Evolutionary conservation across 2,797 vertebrate species (phyloP), one percentile per base, ranked within the genome.

Genomic region (Manis javanica): DNA sequence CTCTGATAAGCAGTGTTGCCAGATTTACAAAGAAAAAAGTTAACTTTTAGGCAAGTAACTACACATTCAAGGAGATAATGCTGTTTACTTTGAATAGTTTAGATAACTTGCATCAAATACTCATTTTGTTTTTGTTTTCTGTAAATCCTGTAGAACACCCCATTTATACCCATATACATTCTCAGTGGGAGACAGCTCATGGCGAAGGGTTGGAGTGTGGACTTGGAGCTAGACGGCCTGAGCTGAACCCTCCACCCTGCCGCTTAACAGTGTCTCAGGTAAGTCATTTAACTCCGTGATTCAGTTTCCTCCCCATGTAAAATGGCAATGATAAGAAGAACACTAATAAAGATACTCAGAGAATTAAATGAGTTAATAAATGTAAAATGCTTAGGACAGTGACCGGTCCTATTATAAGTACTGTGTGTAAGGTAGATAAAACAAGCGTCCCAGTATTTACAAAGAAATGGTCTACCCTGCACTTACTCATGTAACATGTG

Each of bases 21-120:
- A 91, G 68, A 66, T 87, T 96, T 89, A 93, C 24, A 69, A 16
- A 82, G 84, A 46, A 75, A 87, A 90, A 90, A 57, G 68, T 42
- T 37, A 81, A 51, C 24, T 83, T 92, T 85, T 53, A 78, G 77
- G 59, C 39, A 93, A 94, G 72, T 83, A 71, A 24, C 53, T 75
- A 51, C n/a, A 88, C 1, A 34, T 55, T 87, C 26, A 66, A 59
- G 53, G 53, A 72, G 55, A 29, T 51, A 46, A 61, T 18, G 68
- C 46, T 88, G 3, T 69, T 94, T 24, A 71, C 42, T 69, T 59
- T 42, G 78, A 94, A 69, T 37, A 69, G n/a, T 71, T 92, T 2
- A 46, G 86, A 26, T 55, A 87, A 89, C 15, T 87, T 77, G 24
- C 46, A 87, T 53, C 39, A 92, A 87, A 53, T 23, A 53, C 49